Base-by-base conservation (phyloP, 1,140 invertebrate genomes). In the Coboldia fuscipes region DNA sequence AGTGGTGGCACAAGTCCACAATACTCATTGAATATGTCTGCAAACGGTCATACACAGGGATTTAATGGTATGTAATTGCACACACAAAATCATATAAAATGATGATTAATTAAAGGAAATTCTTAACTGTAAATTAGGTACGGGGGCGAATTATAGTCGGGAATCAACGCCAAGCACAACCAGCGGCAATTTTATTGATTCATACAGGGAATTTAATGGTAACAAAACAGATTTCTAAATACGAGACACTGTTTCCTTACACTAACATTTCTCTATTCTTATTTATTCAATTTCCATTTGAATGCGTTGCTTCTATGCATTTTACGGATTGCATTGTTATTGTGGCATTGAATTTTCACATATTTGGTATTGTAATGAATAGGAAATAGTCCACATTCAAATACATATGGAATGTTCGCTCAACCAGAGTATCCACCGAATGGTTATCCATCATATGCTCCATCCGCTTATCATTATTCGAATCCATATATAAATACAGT, bases 311-410 rank as follows among this genome's bases (percentile, higher is more conserved):
- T 23, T 7, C 23, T 24, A 8, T 24, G 23, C 23, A 24, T 24
- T 24, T 24, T 24, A 24, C 7, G 7, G 23, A 24, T n/a, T n/a
- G n/a, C n/a, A n/a, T n/a, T 31, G 18, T 18, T 31, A 13, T 23
- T 32, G 6, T 1, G 18, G 3, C 3, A 19, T 14, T 3, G 29
- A 17, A 17, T 7, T 21, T 10, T 33, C 15, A n/a, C 9, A 15
- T 18, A 10, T n/a, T 16, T 13, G 13, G 9, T 18, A 10, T 24
- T 10, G 23, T 30, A 35, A 19, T 20, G 39, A 39, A 4, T 50
- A 80, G 79, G 75, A 34, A 82, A 84, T 46, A 82, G 77, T 51
- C 79, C 79, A 2, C 79, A 82, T 57, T 77, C 77, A 3, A 75
- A 77, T 1, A n/a, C n/a, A n/a, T 83, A 83, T 48, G 76, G 75